A percentile compares a stretch with the other conserved stretches of the same genome.
Evolutionary conservation across 2,113 vertebrate genomes (phyloP).

Genomic region (Eulacestoma nigropectus): DNA sequence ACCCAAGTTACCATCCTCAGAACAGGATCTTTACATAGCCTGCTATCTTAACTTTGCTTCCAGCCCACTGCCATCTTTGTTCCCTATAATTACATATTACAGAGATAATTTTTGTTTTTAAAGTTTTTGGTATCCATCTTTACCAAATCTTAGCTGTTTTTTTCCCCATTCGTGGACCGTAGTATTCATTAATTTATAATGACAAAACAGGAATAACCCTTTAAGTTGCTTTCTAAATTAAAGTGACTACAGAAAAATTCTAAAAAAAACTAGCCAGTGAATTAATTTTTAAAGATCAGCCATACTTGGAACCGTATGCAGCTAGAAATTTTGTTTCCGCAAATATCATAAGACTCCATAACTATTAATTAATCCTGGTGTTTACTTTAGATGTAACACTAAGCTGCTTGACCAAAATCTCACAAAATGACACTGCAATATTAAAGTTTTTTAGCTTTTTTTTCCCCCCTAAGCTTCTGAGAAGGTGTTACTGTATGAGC

Average conservation of each 20-base stretch:
- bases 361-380: background rate
- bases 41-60: background rate
- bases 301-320: accelerated
- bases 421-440: background rate
- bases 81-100: background rate
- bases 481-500: background rate
- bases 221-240: background rate
- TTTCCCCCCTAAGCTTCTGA: background rate
- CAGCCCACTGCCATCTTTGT: background rate
- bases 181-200: background rate
- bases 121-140: background rate
- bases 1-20: background rate
- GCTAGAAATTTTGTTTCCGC: background rate
- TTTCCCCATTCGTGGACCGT: background rate
- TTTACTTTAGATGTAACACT: background rate
- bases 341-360: background rate
- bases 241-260: background rate
- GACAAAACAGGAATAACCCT: background rate
- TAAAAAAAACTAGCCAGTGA: background rate
- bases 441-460: background rate
- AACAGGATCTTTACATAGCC: background rate
- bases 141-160: background rate
- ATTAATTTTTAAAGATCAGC: background rate
- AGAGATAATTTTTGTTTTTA: background rate
- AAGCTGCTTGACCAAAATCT: background rate